Evolutionary conservation across 1,140 invertebrate species (phyloP), one percentile per base, ranked within the genome.

Genomic region (Drosophila mojavensis): DNA sequence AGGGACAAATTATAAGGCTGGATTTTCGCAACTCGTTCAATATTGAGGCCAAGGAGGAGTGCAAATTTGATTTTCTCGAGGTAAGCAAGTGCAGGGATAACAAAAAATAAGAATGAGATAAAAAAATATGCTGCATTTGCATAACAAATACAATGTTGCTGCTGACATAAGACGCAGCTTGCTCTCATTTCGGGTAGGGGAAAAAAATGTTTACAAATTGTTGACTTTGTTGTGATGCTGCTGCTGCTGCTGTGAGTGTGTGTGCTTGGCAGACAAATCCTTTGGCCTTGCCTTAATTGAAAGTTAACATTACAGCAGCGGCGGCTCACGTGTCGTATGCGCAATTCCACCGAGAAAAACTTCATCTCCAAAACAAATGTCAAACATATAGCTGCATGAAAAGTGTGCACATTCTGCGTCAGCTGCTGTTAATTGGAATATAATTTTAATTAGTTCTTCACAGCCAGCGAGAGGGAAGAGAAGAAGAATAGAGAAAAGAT

Each of bases 1-100:
- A 93, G 70, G 96, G 96, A 15, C 94, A 96, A 93, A 92, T 96
- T 33, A 94, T 98, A 48, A 94, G 94, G 69, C 93, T 98, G 76
- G 96, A 97, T 92, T 98, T 98, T 93, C 94, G 96, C 48, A 96
- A 97, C 91, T 93, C 94, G 63, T 98, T 98, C 92, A 92, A 95
- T 56, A 93, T 98, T 61, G 97, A 98, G 92, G 94, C 94, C 24
- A 95, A 95, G 33, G 92, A 94, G 13, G 94, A 94, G 41, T 98
- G 97, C 92, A 94, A 95, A 92, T 97, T 96, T 93, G 97, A 98
- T 93, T 97, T 94, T 92, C 93, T 98, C 43, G 97, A 98, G 91
- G 94, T 97, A 84, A 92, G 84, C 81, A 58, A 68, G 36, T 63
- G 72, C 41, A 58, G 28, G 48, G 26, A 30, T n/a, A 66, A 48